Conservation (phyloP, 2,888 invertebrate species). For the Trissolcus japonicus region DNA sequence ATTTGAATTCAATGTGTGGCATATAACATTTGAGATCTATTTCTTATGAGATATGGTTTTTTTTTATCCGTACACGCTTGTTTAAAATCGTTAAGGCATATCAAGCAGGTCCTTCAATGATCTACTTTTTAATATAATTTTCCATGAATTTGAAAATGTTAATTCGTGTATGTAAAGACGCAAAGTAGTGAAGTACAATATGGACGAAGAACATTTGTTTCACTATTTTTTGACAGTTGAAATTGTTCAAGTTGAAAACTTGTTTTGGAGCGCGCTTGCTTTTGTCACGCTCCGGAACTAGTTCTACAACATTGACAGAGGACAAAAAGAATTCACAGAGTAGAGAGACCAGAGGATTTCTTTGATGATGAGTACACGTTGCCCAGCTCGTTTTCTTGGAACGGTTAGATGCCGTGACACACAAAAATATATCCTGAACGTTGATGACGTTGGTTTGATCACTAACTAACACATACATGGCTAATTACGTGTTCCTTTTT, state of each 20-base stretch:
- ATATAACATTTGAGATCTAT: conserved; percentile 28
- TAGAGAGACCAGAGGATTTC: conserved; percentile 15
- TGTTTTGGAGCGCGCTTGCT: no score
- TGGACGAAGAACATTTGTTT: no score
- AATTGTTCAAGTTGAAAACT: no score
- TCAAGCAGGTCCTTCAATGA: conserved; percentile 47
- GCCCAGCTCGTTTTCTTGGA: not conserved
- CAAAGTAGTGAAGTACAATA: conserved; percentile 8
- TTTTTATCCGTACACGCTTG: not conserved
- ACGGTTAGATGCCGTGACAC: not conserved
- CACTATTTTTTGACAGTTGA: not conserved
- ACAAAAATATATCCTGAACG: conserved; percentile 3
- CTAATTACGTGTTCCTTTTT: conserved; percentile 17
- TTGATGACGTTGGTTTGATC: no score
- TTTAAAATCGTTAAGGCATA: conserved; percentile 42
- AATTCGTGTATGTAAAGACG: conserved; percentile 3
- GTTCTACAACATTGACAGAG: not conserved
- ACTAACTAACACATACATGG: conserved; percentile 3
- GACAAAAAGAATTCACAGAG: conserved; percentile 49
- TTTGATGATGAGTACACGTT: conserved; percentile 3
- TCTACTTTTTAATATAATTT: conserved; percentile 23
- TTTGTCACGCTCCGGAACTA: no score
- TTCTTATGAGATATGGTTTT: conserved; percentile 40
- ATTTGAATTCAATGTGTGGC: conserved; percentile 48
- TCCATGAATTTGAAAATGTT: not conserved